Evolutionary conservation across 2,888 invertebrate species (phyloP).

Genomic region (Drosophila vallismaia): DNA sequence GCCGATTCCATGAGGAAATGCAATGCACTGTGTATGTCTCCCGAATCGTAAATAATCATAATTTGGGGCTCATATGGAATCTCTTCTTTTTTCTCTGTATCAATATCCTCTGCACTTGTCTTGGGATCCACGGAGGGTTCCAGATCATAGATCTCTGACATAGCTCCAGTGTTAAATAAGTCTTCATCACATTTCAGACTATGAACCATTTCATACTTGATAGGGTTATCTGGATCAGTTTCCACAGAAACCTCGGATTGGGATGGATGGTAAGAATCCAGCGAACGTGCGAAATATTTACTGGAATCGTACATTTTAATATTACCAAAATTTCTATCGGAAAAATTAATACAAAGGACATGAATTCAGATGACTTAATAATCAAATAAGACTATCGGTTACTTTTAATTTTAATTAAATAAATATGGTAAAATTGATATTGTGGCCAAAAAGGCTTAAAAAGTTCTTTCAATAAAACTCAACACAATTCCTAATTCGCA

Average conservation of each 20-base stretch:
- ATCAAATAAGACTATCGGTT: background rate
- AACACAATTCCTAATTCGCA: constrained; percentile 1
- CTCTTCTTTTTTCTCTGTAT: background rate
- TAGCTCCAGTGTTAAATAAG: background rate
- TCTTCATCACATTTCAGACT: constrained; percentile 4
- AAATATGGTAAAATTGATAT: background rate
- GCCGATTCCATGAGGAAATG: constrained; percentile 41
- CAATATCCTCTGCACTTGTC: background rate
- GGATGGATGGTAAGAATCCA: constrained; percentile 14
- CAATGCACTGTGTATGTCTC: constrained; percentile 57
- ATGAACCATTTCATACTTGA: constrained; percentile 18
- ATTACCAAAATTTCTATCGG: background rate
- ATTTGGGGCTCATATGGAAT: constrained; percentile 33
- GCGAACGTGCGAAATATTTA: constrained; percentile 21
- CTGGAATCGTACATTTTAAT: constrained; percentile 17
- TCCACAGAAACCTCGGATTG: background rate
- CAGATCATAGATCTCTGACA: too few relatives aligned
- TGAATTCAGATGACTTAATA: background rate
- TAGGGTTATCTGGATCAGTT: background rate
- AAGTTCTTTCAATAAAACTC: constrained; percentile 17
- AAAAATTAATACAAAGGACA: background rate
- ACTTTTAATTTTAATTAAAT: background rate
- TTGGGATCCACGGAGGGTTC: background rate
- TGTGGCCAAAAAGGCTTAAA: constrained; percentile 4
- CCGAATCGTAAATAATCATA: constrained; percentile 53